Evolutionary conservation across 2,113 vertebrate genomes (phyloP).

Genomic region (Channa maculata): DNA sequence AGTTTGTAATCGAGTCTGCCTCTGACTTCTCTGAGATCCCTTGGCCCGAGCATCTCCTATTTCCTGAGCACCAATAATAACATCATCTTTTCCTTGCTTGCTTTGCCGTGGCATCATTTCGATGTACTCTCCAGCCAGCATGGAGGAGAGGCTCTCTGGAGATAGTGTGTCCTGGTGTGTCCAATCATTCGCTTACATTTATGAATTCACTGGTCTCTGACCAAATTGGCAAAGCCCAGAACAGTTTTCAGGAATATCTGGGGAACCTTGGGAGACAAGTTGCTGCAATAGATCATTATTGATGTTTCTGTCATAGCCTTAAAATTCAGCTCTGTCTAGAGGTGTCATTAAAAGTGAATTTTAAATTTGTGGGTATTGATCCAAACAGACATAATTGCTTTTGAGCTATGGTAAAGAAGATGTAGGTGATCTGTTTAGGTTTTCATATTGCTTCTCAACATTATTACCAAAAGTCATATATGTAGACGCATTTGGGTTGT

Average conservation of each 20-base stretch:
- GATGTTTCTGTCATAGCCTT: constrained; percentile 64
- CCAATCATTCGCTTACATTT: constrained; percentile 48
- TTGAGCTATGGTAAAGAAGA: constrained; percentile 36
- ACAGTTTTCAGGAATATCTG: constrained; percentile 52
- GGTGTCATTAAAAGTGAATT: constrained; percentile 69
- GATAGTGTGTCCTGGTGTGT: constrained; percentile 48
- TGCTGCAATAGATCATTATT: constrained; percentile 69
- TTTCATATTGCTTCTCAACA: background rate
- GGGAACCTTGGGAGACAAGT: constrained; percentile 43
- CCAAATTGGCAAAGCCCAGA: constrained; percentile 37
- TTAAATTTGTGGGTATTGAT: constrained; percentile 67
- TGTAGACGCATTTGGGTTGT: background rate
- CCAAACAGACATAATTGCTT: constrained; percentile 58
- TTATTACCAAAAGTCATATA: background rate
- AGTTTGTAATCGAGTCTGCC: constrained; percentile 59
- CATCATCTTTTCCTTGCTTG: constrained; percentile 49
- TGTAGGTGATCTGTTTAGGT: constrained; percentile 5
- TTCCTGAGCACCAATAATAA: constrained; percentile 58
- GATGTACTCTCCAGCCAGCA: constrained; percentile 43
- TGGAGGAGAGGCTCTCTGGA: constrained; percentile 55
- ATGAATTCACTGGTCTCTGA: constrained; percentile 58
- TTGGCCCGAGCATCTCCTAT: constrained; percentile 41
- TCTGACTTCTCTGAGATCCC: constrained; percentile 56
- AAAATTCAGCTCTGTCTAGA: constrained; percentile 52
- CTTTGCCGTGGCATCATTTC: constrained; percentile 55